Base-by-base conservation (phyloP, 1,140 invertebrate genomes). In the Sycobia sp. region DNA sequence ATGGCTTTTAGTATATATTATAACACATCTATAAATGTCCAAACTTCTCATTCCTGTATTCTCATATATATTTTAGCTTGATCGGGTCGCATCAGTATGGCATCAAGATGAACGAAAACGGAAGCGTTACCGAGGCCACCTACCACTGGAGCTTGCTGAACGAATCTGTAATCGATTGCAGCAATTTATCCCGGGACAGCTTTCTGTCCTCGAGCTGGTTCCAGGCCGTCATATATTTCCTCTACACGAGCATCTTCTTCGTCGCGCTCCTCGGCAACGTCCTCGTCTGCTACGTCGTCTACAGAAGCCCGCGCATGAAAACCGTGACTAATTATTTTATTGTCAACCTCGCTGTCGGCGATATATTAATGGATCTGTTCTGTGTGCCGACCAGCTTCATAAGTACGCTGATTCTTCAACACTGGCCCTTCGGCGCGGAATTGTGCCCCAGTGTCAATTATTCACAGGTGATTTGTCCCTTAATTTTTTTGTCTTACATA, bases 311-410 rank as follows among this genome's bases (percentile, higher is more conserved):
- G 0, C 84, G 90, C 29, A 95, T 94, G 92, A 85, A 89, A 64
- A 94, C 92, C 0, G 91, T 94, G 1, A 94, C 92, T 2, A 95
- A 95, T 71, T 91, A 90, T 72, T 93, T 94, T 73, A 94, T 95
- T 65, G 87, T 89, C 65, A 95, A 95, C 77, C 78, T 96, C 55
- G 91, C 93, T 0, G 79, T 94, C 9, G 91, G 91, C 20, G 93
- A 96, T 74, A 88, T 96, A 18, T 77, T 94, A 27, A 93, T 95
- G 87, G 89, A 91, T 0, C 67, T 94, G 1, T 88, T 95, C 63
- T 94, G 92, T 72, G 88, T 95, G n/a, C 93, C 93, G 1, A 94
- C 94, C 68, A 89, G 91, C 3, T 93, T 92, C 66, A 84, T 94
- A 1, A 85, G 91, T 3, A 87, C 86, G 23, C 78, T 93, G 36